Base-by-base conservation (phyloP, 2,888 invertebrate genomes). In the Pediacus dermestoides region DNA sequence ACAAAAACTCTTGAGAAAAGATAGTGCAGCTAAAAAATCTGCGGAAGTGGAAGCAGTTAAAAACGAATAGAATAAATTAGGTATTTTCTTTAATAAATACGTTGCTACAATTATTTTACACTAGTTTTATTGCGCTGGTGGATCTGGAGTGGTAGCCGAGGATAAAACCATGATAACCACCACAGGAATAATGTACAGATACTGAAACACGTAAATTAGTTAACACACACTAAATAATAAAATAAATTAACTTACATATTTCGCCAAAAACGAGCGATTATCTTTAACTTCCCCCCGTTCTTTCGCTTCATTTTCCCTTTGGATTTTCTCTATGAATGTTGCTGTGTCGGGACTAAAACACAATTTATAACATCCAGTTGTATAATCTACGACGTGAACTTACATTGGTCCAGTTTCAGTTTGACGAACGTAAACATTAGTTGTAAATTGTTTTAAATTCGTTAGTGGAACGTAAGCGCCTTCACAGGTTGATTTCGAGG, bases 161-260 rank as follows among this genome's bases (percentile, higher is more conserved):
- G 93, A 88, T 49, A 96, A 76, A 64, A 95, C 80, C 55, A 96
- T 81, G 59, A 97, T 83, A 49, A 97, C 81, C 31, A 91, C 85
- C 16, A 93, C 82, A 3, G 96, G 95, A 27, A 97, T 86, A 56
- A 97, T 93, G 70, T 96, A 97, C 92, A 97, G 96, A 96, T 96
- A 97, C 94, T 95, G 77, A 50, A 81, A 87, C 68, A 55, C n/a
- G n/a, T n/a, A n/a, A n/a, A n/a, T n/a, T n/a, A n/a, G n/a, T n/a
- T n/a, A n/a, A n/a, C n/a, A n/a, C n/a, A n/a, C n/a, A n/a, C 15
- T 31, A 35, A 18, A 22, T 7, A 13, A 10, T 7, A 13, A 4
- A 34, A 10, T 21, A 21, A 18, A 21, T 4, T 13, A 45, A 74
- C 91, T 84, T 77, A 95, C 95, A 75, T 97, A 97, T 95, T 95